Base-by-base conservation (phyloP, 2,797 vertebrate species). In the Poecilia wingei region DNA sequence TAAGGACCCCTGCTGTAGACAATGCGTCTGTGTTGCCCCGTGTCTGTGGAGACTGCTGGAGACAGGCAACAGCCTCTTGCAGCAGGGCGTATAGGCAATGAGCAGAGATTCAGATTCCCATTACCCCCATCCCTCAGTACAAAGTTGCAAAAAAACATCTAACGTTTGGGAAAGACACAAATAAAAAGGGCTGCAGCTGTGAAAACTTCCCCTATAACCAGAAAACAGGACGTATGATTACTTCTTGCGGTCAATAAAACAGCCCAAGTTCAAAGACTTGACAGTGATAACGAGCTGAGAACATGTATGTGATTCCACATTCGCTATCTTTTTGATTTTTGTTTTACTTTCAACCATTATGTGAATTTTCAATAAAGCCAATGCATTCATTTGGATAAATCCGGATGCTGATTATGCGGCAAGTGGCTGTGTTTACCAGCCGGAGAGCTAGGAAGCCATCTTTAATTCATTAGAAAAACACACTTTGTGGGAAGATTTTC, bases 381-480 rank as follows among this genome's bases (percentile, higher is more conserved):
- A 74, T 80, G 88, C 86, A 80, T 93, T 96, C 91, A 94, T 95
- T 96, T 96, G 94, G 95, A 91, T 94, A 93, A 95, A 95, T 94
- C 91, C 88, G 90, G 87, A 94, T 93, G 94, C 91, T 94, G 93
- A 96, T 96, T 92, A 95, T 94, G 93, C 86, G 70, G 94, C 89
- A 91, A 92, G 91, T 88, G 77, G 91, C 88, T 83, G 88, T 95
- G 94, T 96, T 95, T 95, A 95, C 90, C 89, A 93, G 87, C 87
- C 88, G 87, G 86, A 81, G 86, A 90, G 87, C 86, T 87, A 87
- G 90, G 90, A 93, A 94, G 92, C 91, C 91, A 95, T 96, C 93
- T 96, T 96, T 96, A 96, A 96, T 96, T 96, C 94, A 95, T 96
- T 95, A 95, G 94, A 93, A 95, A 95, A 95, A 94, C 93, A 93